phyloP scores from a whole-genome alignment of 1,140 invertebrate genomes.

The Cydia strobilella region DNA sequence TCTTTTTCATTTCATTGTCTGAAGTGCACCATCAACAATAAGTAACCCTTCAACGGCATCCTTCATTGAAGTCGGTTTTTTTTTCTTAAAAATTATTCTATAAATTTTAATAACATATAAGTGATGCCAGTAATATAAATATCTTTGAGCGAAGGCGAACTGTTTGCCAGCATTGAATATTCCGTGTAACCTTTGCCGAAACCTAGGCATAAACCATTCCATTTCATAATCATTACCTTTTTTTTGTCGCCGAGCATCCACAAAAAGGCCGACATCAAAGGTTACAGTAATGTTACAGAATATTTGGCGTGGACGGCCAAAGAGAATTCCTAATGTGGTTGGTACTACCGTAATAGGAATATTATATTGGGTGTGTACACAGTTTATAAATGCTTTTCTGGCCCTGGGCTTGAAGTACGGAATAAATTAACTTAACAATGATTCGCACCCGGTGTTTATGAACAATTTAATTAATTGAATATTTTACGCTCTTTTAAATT shows the following conservation, averaged over 20 bases:
- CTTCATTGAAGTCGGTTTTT: too few relatives aligned
- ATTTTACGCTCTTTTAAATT: conserved; percentile 1
- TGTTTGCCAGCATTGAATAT: background rate
- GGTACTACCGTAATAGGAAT: conserved; percentile 37
- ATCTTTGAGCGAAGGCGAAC: background rate
- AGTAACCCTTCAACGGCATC: too few relatives aligned
- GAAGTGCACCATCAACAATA: too few relatives aligned
- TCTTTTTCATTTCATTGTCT: too few relatives aligned
- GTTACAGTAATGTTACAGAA: conserved; percentile 37
- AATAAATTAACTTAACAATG: conserved; percentile 17
- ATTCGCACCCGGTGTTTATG: background rate
- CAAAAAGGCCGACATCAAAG: conserved; percentile 37
- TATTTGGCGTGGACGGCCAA: conserved; percentile 35
- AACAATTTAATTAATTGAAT: conserved; percentile 4
- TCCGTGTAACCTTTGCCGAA: background rate
- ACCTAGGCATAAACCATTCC: conserved; percentile 9
- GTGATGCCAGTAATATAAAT: too few relatives aligned
- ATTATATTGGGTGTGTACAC: conserved; percentile 34
- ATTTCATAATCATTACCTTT: conserved; percentile 17
- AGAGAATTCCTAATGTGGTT: conserved; percentile 38
- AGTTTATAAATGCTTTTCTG: conserved; percentile 14
- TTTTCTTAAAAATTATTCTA: too few relatives aligned
- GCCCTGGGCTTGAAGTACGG: background rate
- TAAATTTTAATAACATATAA: too few relatives aligned
- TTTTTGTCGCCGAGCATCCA: conserved; percentile 20